Evolutionary conservation across 2,113 vertebrate genomes (phyloP).

Genomic region (Nerophis lumbriciformis): DNA sequence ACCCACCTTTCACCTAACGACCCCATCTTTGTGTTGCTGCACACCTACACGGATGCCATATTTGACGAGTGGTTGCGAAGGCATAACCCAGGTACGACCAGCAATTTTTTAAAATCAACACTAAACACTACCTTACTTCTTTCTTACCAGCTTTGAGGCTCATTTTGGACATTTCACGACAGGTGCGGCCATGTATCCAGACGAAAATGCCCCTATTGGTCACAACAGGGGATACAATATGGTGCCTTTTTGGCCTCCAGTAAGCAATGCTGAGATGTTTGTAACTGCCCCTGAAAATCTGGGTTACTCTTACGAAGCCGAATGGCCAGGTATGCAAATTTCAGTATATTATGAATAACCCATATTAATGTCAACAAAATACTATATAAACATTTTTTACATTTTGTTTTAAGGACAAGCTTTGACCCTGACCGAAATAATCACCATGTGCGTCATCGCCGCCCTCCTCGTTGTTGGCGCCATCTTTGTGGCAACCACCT

Average conservation of each 20-base stretch:
- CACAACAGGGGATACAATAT: constrained; percentile 93
- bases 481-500: constrained; percentile 77
- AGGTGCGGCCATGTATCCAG: constrained; percentile 81
- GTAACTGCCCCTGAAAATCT: constrained; percentile 84
- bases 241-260: constrained; percentile 97
- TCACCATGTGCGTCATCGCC: constrained; percentile 81
- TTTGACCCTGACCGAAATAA: constrained; percentile 82
- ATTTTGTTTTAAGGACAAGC: constrained; percentile 62
- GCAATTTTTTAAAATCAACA: too few species aligned
- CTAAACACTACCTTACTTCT: background rate
- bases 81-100: constrained; percentile 76
- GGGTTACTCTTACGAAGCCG: constrained; percentile 87
- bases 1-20: constrained; percentile 96
- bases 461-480: constrained; percentile 80
- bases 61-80: constrained; percentile 96
- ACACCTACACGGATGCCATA: constrained; percentile 93
- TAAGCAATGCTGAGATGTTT: constrained; percentile 94
- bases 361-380: background rate
- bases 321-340: constrained; percentile 82
- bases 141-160: background rate
- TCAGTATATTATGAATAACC: too few species aligned
- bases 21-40: constrained; percentile 92
- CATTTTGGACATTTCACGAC: constrained; percentile 8
- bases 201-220: constrained; percentile 94
- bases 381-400: background rate